phyloP scores from a whole-genome alignment of 2,888 invertebrate genomes.

The Trachelus stipa region DNA sequence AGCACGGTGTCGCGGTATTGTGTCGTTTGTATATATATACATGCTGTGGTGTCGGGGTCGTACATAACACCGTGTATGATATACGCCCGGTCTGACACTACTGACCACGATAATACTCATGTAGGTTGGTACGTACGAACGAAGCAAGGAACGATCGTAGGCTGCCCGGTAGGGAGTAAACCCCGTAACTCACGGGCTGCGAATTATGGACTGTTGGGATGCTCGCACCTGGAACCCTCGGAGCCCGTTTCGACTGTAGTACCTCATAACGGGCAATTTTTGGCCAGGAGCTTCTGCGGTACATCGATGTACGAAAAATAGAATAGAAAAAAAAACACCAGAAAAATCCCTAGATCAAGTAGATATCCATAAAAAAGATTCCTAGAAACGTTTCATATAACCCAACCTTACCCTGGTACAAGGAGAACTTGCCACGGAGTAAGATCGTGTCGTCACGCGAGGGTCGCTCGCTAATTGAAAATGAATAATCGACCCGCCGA shows the following conservation, averaged over 20 bases:
- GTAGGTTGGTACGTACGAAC: conserved; percentile 28
- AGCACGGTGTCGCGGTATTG: neutral
- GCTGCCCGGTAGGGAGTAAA: conserved; percentile 40
- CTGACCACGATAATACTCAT: conserved; percentile 36
- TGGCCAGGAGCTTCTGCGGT: too few relatives aligned
- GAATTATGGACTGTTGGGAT: conserved; percentile 45
- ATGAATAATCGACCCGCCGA: conserved; percentile 34
- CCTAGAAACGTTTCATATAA: too few relatives aligned
- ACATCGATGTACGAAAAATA: rapidly evolving
- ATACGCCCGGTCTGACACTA: conserved; percentile 30
- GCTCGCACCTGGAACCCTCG: conserved; percentile 41
- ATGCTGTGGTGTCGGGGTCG: neutral
- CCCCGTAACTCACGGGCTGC: conserved; percentile 43
- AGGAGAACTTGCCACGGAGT: too few relatives aligned
- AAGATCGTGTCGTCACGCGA: conserved; percentile 34
- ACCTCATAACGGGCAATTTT: too few relatives aligned
- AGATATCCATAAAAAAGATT: too few relatives aligned
- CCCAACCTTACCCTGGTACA: too few relatives aligned
- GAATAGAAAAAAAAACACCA: too few relatives aligned
- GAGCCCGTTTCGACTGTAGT: too few relatives aligned
- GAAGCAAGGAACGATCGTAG: conserved; percentile 31
- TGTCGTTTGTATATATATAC: neutral
- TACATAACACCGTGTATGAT: conserved; percentile 7
- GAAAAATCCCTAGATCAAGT: too few relatives aligned
- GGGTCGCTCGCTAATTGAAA: conserved; percentile 41